Percentiles rank a stretch among this genome's conserved stretches.
Evolutionary conservation across 2,113 vertebrate genomes (phyloP).

Genomic region (Tachysurus fulvidraco): DNA sequence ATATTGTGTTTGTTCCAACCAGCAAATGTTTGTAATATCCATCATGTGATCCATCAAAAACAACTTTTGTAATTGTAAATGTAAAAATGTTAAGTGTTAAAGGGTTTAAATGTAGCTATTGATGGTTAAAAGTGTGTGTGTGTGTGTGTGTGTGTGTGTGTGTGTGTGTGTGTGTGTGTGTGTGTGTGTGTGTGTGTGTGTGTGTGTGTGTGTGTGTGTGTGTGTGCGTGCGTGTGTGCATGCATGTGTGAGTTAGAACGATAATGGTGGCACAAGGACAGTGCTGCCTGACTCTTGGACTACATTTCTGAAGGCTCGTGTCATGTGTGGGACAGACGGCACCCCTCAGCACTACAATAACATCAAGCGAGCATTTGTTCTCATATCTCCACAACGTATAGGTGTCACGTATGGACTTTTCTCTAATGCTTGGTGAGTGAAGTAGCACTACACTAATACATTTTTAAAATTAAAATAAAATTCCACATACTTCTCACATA

Average conservation of each 20-base stretch:
- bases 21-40: background rate
- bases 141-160: constrained; percentile 1
- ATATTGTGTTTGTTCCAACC: background rate
- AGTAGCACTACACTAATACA: background rate
- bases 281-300: constrained; percentile 75
- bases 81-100: background rate
- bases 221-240: background rate
- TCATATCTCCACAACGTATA: constrained; percentile 68
- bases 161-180: constrained; percentile 9
- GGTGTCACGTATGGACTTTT: constrained; percentile 78
- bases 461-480: background rate
- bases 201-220: background rate
- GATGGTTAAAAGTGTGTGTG: background rate
- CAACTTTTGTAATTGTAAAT: background rate
- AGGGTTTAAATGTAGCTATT: background rate
- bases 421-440: constrained; percentile 76
- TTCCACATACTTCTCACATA: background rate
- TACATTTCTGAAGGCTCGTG: constrained; percentile 77
- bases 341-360: constrained; percentile 78
- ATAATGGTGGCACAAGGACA: constrained; percentile 71
- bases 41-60: background rate
- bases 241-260: constrained; percentile 62
- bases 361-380: constrained; percentile 72
- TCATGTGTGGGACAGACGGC: constrained; percentile 74
- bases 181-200: constrained; percentile 17